These are phyloP conservation scores for Engraulis encrasicolus DNA, from an alignment of 2,113 vertebrate genomes.

Conservation along the genomic window DNA sequence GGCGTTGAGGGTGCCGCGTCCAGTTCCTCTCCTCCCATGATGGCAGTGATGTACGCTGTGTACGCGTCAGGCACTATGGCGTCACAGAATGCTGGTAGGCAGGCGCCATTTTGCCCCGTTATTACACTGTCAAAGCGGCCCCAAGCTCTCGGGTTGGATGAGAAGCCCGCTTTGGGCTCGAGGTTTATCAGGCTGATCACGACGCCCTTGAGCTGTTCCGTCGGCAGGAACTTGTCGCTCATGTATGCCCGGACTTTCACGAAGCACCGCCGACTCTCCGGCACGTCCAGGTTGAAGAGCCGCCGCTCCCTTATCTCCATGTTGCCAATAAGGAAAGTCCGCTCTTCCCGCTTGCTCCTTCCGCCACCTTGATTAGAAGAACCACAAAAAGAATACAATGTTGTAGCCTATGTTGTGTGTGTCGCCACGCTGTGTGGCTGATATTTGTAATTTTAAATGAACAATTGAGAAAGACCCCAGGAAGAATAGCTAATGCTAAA, in stretches of 20 bases:
- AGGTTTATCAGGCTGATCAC: constrained; percentile 90
- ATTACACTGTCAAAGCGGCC: constrained; percentile 96
- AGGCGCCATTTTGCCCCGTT: constrained; percentile 91
- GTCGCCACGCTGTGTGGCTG: too few species aligned
- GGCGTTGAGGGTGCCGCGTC: constrained; percentile 91
- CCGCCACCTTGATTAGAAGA: constrained; percentile 48
- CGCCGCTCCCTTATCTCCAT: constrained; percentile 92
- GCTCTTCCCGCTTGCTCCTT: constrained; percentile 86
- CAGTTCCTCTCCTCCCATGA: constrained; percentile 91
- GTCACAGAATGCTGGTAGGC: constrained; percentile 94
- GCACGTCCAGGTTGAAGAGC: constrained; percentile 95
- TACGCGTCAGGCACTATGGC: constrained; percentile 83
- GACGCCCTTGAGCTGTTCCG: constrained; percentile 91
- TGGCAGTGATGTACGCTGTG: constrained; percentile 87
- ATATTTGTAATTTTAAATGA: too few species aligned
- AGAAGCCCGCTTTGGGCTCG: constrained; percentile 88
- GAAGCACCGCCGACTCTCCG: constrained; percentile 94
- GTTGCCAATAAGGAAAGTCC: constrained; percentile 91
- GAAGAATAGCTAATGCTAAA: too few species aligned
- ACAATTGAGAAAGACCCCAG: too few species aligned
- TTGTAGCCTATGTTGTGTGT: too few species aligned
- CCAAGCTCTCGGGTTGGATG: constrained; percentile 91
- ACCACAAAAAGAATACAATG: too few species aligned
- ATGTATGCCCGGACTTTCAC: constrained; percentile 94
- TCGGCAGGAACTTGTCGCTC: constrained; percentile 88